Percentiles rank a stretch among this genome's conserved stretches.
Evolutionary conservation across 1,140 invertebrate genomes (phyloP).

Genomic region (Drosophila willistoni): DNA sequence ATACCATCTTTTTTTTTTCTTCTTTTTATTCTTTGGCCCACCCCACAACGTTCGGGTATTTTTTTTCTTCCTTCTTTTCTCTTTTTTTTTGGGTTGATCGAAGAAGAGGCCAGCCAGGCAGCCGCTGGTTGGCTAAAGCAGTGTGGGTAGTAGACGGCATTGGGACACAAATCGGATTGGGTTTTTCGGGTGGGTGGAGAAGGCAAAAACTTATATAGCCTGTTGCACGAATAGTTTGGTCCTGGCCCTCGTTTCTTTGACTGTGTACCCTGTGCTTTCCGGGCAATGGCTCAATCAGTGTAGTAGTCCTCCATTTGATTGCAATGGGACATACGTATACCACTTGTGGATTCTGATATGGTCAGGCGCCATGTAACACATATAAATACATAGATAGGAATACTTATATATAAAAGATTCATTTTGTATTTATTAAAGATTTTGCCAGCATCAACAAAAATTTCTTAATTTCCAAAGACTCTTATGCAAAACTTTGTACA

Average conservation of each 20-base stretch:
- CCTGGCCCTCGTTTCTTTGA: slow-evolving; percentile 52
- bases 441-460: background rate
- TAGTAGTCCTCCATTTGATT: slow-evolving; percentile 70
- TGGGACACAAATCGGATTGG: slow-evolving; percentile 13
- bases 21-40: slow-evolving; percentile 24
- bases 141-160: slow-evolving; percentile 13
- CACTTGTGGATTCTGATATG: slow-evolving; percentile 69
- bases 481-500: too few species aligned
- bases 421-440: background rate
- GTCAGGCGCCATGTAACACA: background rate
- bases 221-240: slow-evolving; percentile 39
- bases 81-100: slow-evolving; percentile 63
- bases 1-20: slow-evolving; percentile 34
- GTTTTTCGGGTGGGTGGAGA: background rate
- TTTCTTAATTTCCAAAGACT: too few species aligned
- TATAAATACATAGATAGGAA: background rate
- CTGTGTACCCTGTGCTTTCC: slow-evolving; percentile 10
- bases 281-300: slow-evolving; percentile 77
- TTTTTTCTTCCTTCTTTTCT: slow-evolving; percentile 7
- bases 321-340: slow-evolving; percentile 74
- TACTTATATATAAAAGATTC: background rate
- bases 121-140: slow-evolving; percentile 20
- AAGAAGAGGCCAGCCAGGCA: slow-evolving; percentile 55
- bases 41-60: slow-evolving; percentile 35
- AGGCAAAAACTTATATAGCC: slow-evolving; percentile 20